Base-by-base conservation (phyloP, 1,140 invertebrate species). In the Hormaphis cornu region DNA sequence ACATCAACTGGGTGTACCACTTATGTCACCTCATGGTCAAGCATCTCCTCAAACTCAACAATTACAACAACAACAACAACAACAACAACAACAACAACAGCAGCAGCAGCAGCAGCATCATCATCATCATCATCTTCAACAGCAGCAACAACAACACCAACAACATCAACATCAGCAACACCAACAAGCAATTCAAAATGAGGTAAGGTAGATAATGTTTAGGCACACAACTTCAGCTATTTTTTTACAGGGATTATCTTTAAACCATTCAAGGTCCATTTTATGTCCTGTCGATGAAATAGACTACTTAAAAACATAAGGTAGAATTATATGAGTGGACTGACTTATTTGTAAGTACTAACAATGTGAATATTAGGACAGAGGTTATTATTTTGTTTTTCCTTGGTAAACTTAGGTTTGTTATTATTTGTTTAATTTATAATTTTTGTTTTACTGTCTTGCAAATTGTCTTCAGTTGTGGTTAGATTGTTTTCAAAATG, bases 1-100 rank as follows among this genome's bases (percentile, higher is more conserved):
- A 74, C 76, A 77, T 35, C 76, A 76, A 5, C 77, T 77, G 75
- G 46, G 76, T 75, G 50, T 78, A 79, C 74, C 61, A 30, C 44
- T 66, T 24, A 66, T 66, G 44, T 66, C 61, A 16, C 61, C 61
- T 50, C 61, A 50, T 50, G 61, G 61, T 16, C 61, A 66, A 66
- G 20, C 30, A 22, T 66, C 69, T 22, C 52, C 69, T 46, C 42
- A 42, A 46, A 54, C 53, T 33, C 69, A 70, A 20, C 69, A 70
- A 58, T 30, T 46, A 14, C 50, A 56, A 33, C 69, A 70, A 30
- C 69, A 54, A 28, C 48, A 70, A 9, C 74, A 74, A 1, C 30
- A 40, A 0, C 63, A 69, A 0, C 63, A 66, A 18, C 59, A 63
- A 16, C 59, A 63, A 37, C 69, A 28, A 0, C 69, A 63, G 5